phyloP scores from a whole-genome alignment of 2,888 invertebrate genomes.

The Heliconius aoede region DNA sequence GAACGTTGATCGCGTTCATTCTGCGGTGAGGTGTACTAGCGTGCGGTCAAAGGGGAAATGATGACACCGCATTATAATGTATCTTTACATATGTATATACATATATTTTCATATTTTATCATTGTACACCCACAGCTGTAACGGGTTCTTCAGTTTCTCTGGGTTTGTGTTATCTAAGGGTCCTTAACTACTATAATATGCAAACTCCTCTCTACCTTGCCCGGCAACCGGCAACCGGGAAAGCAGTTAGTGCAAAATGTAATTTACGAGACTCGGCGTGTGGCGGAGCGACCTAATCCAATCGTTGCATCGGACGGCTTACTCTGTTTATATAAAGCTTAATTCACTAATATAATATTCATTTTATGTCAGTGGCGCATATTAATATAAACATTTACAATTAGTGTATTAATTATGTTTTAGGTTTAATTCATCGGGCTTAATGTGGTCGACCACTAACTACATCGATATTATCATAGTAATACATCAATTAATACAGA shows the following conservation, averaged over 20 bases:
- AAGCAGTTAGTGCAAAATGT: conserved; percentile 36
- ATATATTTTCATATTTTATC: not conserved
- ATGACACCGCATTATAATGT: conserved; percentile 43
- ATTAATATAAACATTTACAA: not conserved
- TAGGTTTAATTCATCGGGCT: not conserved
- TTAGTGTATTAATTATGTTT: not conserved
- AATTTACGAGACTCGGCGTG: conserved; percentile 35
- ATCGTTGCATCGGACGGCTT: conserved; percentile 36
- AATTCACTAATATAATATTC: conserved; percentile 36
- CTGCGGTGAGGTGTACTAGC: conserved; percentile 48
- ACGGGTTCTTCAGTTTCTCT: conserved; percentile 29
- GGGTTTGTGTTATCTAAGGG: conserved; percentile 32
- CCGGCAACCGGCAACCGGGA: conserved; percentile 25
- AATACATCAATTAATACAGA: not conserved
- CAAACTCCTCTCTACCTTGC: conserved; percentile 29
- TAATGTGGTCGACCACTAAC: not conserved
- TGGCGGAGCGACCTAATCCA: conserved; percentile 33
- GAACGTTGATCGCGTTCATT: conserved; percentile 44
- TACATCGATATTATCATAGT: not conserved
- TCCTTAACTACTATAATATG: conserved; percentile 32
- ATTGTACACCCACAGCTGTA: conserved; percentile 15
- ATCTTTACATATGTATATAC: not conserved
- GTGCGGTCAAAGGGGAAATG: conserved; percentile 46
- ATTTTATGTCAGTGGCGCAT: conserved; percentile 2
- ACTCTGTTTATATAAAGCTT: conserved; percentile 19